A percentile compares a stretch with the other conserved stretches of the same genome.
phyloP scores from a whole-genome alignment of 1,140 invertebrate species.

The Maniola jurtina region DNA sequence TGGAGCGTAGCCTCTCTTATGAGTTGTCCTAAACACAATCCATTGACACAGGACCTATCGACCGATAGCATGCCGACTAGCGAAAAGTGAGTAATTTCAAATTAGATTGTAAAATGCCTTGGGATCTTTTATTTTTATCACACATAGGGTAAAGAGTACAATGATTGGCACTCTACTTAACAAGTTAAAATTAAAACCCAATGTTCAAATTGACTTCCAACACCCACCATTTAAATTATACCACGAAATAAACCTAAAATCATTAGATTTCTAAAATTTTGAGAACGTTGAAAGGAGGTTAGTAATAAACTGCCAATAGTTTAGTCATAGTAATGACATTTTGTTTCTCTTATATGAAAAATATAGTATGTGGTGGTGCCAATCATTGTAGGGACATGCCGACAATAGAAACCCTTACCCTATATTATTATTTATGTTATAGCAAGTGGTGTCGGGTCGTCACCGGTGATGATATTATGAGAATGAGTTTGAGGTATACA shows the following conservation, averaged over 20 bases:
- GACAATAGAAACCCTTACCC: neutral
- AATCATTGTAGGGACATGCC: neutral
- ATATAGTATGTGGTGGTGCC: neutral
- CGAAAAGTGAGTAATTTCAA: conserved; percentile 58
- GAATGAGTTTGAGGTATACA: conserved; percentile 77
- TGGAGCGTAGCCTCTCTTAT: conserved; percentile 75
- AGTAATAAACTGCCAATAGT: no score
- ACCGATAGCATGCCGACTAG: conserved; percentile 59
- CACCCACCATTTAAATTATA: no score
- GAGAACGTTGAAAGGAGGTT: no score
- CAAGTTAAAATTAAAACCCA: no score
- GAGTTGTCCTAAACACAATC: conserved; percentile 69
- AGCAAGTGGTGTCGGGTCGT: conserved; percentile 77
- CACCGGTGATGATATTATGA: conserved; percentile 77
- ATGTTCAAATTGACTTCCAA: no score
- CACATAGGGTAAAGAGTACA: neutral
- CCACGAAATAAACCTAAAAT: no score
- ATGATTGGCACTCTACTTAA: neutral
- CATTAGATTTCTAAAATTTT: no score
- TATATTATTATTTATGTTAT: conserved; percentile 55
- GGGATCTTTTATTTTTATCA: neutral
- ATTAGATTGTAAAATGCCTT: conserved; percentile 2
- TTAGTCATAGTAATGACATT: neutral
- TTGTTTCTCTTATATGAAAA: neutral
- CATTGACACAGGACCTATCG: conserved; percentile 44